Conservation (phyloP, 2,797 vertebrate species). For the Brachyrhaphis roseni region DNA sequence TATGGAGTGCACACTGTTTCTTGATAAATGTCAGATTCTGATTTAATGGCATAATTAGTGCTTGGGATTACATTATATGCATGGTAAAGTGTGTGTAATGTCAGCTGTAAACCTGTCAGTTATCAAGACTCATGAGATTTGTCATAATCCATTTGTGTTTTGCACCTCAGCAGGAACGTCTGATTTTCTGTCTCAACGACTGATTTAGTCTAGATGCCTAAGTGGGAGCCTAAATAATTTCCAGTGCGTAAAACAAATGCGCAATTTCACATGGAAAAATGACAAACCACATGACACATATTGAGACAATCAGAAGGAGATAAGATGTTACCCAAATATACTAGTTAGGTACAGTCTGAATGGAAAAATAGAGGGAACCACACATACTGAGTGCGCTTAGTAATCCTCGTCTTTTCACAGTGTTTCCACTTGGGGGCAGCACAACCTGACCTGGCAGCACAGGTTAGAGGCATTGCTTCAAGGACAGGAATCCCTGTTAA, state of each 20-base stretch:
- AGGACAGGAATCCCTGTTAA: slow-evolving; percentile 52
- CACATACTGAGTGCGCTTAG: neutral
- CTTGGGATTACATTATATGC: neutral
- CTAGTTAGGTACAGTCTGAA: neutral
- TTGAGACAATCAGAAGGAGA: neutral
- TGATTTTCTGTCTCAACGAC: neutral
- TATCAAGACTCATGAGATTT: neutral
- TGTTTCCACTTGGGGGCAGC: slow-evolving; percentile 63
- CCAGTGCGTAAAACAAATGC: neutral
- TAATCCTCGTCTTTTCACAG: slow-evolving; percentile 10
- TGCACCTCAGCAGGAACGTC: neutral
- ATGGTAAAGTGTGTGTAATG: neutral
- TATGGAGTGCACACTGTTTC: neutral
- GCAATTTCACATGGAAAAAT: neutral
- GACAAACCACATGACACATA: neutral
- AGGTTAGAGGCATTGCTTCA: slow-evolving; percentile 38
- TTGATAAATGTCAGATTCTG: neutral
- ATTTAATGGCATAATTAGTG: neutral
- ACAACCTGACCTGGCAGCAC: slow-evolving; percentile 36
- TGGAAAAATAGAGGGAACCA: neutral
- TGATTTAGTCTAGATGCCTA: neutral
- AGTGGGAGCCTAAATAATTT: too few relatives aligned
- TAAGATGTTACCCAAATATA: neutral
- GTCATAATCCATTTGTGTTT: neutral
- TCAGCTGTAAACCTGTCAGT: neutral